A percentile compares a stretch with the other conserved stretches of the same genome.
These are phyloP conservation scores for Cyprinodon brontotheroides DNA, from an alignment of 2,113 vertebrate species.

Conservation along the genomic window DNA sequence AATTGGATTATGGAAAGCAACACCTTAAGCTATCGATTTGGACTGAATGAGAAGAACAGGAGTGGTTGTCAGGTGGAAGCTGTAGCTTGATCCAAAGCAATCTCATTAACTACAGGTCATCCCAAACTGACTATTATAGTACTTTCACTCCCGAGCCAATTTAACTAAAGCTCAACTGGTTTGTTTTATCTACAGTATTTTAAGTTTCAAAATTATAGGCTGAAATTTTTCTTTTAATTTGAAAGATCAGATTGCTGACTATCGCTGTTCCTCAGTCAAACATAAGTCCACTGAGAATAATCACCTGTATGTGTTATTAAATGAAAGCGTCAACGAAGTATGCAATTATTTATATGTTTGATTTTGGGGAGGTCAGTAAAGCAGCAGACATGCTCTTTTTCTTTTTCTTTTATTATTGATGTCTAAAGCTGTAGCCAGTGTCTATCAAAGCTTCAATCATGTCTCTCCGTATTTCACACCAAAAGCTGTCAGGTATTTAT, in stretches of 20 bases:
- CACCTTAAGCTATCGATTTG: conserved; percentile 62
- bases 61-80: conserved; percentile 32
- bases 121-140: background rate
- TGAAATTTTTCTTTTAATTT: conserved; percentile 10
- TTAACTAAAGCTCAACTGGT: conserved; percentile 16
- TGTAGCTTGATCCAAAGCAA: conserved; percentile 32
- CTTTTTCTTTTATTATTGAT: conserved; percentile 63
- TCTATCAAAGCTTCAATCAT: background rate
- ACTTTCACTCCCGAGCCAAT: conserved; percentile 33
- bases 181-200: conserved; percentile 20
- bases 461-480: background rate
- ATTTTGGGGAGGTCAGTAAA: conserved; percentile 66
- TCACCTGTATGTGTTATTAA: conserved; percentile 31
- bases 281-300: conserved; percentile 1
- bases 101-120: conserved; percentile 53
- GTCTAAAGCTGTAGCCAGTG: conserved; percentile 21
- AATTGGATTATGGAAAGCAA: conserved; percentile 22
- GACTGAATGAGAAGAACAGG: conserved; percentile 40
- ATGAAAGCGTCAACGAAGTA: conserved; percentile 36
- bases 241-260: background rate
- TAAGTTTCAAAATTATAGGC: conserved; percentile 16
- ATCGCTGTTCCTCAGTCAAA: conserved; percentile 13
- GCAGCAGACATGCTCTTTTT: conserved; percentile 40
- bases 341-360: conserved; percentile 54
- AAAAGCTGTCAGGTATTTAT: background rate